Evolutionary conservation across 2,797 vertebrate species (phyloP), one percentile per base, ranked within the genome.

Genomic region (Sternotherus odoratus): DNA sequence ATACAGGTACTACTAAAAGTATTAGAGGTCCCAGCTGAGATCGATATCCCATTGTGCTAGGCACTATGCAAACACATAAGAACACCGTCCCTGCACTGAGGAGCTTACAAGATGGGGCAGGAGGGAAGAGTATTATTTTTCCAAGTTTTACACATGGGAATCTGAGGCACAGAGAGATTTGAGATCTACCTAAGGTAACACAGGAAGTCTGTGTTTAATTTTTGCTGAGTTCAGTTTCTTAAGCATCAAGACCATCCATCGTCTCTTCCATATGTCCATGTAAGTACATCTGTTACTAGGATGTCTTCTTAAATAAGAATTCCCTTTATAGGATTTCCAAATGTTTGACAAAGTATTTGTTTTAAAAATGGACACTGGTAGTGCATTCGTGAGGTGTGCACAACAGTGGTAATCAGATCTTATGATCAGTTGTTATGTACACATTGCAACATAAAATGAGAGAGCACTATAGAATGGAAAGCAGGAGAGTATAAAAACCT

Each of bases 1-100:
- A 51, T 79, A 82, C 93, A 85, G n/a, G n/a, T n/a, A n/a, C n/a
- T n/a, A n/a, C n/a, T n/a, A n/a, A 91, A 83, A 66, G 66, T 17
- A 48, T 30, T 2, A 49, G 81, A 86, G 86, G 13, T 80, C 87
- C 4, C 46, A 26, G 8, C 43, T 54, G 69, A 75, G 56, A 75
- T 75, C 21, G 56, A 5, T 6, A 60, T 33, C 57, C 33, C 7
- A 7, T 63, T n/a, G 60, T 63, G 60, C 16, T 63, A n/a, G 7
- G 28, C 33, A 63, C 60, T 63, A 63, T 8, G 8, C 30, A 63
- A 19, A n/a, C 43, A 36, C 17, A 12, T 48, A 87, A 30, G 60
- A 69, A 56, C 1, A 5, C 30, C 2, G 30, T 33, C 28, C 30
- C 57, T 33, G 57, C 57, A 33, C 8, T 60, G 30, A 60, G 30